Conservation (phyloP, 2,888 invertebrate species). For the Sinhomidia bicolor region DNA sequence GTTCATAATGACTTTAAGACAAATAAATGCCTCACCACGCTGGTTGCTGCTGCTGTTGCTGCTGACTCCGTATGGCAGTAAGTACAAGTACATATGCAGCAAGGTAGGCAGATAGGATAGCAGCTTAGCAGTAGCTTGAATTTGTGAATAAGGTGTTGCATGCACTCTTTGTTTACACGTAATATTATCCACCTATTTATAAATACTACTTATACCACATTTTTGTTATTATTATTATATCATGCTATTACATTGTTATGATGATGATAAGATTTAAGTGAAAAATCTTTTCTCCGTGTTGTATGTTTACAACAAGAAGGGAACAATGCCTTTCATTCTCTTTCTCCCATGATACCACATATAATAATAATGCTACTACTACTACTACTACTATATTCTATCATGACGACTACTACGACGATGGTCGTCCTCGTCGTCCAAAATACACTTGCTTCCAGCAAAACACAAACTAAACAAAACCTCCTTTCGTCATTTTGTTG, state of each 20-base stretch:
- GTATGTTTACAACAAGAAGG: background rate
- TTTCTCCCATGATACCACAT: no score
- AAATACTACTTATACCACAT: background rate
- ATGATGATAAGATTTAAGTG: conserved; percentile 12
- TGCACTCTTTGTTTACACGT: background rate
- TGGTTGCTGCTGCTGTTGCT: background rate
- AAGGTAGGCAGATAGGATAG: no score
- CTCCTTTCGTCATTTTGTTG: background rate
- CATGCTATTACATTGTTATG: background rate
- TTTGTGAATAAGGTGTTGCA: no score
- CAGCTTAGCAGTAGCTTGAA: background rate
- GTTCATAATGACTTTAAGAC: conserved; percentile 18
- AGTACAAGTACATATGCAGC: no score
- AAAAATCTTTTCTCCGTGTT: background rate
- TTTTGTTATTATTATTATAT: background rate
- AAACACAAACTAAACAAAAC: conserved; percentile 22
- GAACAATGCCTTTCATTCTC: background rate
- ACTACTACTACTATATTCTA: no score
- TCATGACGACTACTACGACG: background rate
- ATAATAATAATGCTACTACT: no score
- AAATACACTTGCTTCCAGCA: conserved; percentile 14
- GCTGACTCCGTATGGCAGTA: background rate
- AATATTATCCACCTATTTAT: background rate
- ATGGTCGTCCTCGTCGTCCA: background rate
- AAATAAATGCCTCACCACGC: background rate